A percentile compares a stretch with the other conserved stretches of the same genome.
phyloP scores from a whole-genome alignment of 2,113 vertebrate genomes.

The Xenopus borealis region DNA sequence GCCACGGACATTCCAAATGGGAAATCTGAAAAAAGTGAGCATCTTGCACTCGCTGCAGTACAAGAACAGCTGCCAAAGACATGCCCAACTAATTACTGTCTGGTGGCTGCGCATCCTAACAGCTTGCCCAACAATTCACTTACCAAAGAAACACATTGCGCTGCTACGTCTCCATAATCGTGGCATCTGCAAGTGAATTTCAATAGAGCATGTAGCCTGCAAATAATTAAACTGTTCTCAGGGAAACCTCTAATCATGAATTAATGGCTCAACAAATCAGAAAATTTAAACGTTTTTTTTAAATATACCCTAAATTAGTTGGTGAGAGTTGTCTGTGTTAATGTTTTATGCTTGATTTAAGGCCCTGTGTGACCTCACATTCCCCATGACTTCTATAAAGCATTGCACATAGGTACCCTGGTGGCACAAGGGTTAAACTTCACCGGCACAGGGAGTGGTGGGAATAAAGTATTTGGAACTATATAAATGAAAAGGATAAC shows the following conservation, averaged over 20 bases:
- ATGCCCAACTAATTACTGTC: constrained; percentile 34
- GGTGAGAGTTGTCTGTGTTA: too few relatives aligned
- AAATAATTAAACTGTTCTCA: background rate
- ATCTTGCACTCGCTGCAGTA: constrained; percentile 5
- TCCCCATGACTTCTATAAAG: too few relatives aligned
- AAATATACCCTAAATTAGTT: too few relatives aligned
- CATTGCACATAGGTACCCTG: too few relatives aligned
- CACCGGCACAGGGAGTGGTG: too few relatives aligned
- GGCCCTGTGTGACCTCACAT: too few relatives aligned
- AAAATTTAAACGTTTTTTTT: too few relatives aligned
- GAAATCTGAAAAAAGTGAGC: constrained; percentile 16
- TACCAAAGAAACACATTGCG: constrained; percentile 14
- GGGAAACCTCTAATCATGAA: background rate
- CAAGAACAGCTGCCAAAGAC: constrained; percentile 31
- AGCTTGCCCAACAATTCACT: constrained; percentile 22
- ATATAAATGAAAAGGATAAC: too few relatives aligned
- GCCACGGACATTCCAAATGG: background rate
- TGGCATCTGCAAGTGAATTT: constrained; percentile 13
- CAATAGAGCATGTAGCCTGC: background rate
- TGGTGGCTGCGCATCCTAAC: constrained; percentile 7
- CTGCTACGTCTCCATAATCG: background rate
- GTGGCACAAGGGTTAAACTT: too few relatives aligned
- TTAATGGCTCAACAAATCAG: background rate
- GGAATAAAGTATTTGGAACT: too few relatives aligned
- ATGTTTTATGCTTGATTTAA: too few relatives aligned